Evolutionary conservation across 2,113 vertebrate genomes (phyloP), one percentile per base, ranked within the genome.

Genomic region (Trinectes maculatus): DNA sequence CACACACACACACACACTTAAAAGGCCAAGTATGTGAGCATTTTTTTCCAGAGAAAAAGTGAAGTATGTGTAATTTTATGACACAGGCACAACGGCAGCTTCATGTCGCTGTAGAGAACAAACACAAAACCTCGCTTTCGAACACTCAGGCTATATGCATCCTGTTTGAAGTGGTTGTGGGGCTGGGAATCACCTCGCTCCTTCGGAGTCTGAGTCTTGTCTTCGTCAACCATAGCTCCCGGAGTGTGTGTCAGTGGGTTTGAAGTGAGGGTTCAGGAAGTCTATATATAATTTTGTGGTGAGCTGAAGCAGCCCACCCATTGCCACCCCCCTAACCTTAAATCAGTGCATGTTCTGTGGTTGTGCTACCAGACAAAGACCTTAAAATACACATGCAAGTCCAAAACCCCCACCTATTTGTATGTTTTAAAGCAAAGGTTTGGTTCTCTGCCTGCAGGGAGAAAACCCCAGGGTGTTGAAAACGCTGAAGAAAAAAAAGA

Each of bases 241-340:
- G 43, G 21, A 33, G 57, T 61, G 55, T 47, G 53, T 58, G 67
- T n/a, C 28, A 67, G 77, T 80, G 80, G 84, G 78, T 77, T 60
- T 69, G 60, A 77, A 80, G 66, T 71, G 22, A 82, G 55, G 80
- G 46, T 52, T 82, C 80, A 87, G 87, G 85, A 90, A 86, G 87
- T 84, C 82, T 87, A 91, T 87, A 90, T 90, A 87, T 91, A 87
- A 83, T 79, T 63, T 68, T 89, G 89, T 21, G 90, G 90, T 85
- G 63, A 81, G 64, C 83, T 69, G 72, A 40, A 47, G 12, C 74
- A 79, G 74, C 83, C 83, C 88, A 72, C 83, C 84, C 54, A 16
- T 63, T 36, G 52, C 62, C 69, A 44, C 73, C 82, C 69, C 43
- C 66, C 53, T 57, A 74, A 82, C 66, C 80, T 67, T 69, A 90